Evolutionary conservation across 2,888 invertebrate species (phyloP).

Genomic region (Troides oblongomaculatus): DNA sequence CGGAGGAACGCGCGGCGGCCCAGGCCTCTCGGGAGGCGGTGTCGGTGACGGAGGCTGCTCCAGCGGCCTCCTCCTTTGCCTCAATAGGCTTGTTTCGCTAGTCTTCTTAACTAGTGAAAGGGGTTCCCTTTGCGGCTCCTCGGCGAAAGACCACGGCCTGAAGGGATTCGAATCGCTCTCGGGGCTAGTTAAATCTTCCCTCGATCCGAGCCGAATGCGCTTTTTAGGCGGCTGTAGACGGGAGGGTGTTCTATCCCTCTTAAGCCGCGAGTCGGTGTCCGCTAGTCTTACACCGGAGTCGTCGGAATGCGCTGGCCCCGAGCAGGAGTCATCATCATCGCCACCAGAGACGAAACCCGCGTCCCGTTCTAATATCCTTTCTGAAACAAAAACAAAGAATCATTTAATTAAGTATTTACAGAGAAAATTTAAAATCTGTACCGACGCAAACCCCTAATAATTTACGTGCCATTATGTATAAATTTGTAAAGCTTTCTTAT

Average conservation of each 20-base stretch:
- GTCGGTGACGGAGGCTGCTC: conserved; percentile 56
- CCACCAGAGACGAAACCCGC: conserved; percentile 88
- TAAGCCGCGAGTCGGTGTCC: conserved; percentile 74
- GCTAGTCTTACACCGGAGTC: conserved; percentile 74
- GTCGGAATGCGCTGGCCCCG: conserved; percentile 75
- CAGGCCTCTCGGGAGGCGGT: conserved; percentile 52
- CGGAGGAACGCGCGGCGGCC: conserved; percentile 74
- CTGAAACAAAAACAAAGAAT: conserved; percentile 70
- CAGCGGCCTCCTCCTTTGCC: conserved; percentile 60
- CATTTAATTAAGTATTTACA: conserved; percentile 1
- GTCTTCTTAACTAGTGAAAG: conserved; percentile 81
- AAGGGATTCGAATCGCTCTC: conserved; percentile 77
- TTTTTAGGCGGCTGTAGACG: conserved; percentile 84
- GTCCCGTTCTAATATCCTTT: conserved; percentile 80
- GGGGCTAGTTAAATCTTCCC: conserved; percentile 61
- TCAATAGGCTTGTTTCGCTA: conserved; percentile 53
- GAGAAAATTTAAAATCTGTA: too few relatives aligned
- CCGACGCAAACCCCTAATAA: too few relatives aligned
- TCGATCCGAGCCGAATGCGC: conserved; percentile 79
- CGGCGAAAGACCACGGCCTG: conserved; percentile 83
- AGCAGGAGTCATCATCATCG: conserved; percentile 83
- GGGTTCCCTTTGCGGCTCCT: conserved; percentile 83
- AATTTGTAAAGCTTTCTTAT: too few relatives aligned
- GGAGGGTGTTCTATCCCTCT: conserved; percentile 72
- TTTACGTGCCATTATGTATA: too few relatives aligned